Conservation (phyloP, 2,797 vertebrate species). For the Gadopsis marmoratus region DNA sequence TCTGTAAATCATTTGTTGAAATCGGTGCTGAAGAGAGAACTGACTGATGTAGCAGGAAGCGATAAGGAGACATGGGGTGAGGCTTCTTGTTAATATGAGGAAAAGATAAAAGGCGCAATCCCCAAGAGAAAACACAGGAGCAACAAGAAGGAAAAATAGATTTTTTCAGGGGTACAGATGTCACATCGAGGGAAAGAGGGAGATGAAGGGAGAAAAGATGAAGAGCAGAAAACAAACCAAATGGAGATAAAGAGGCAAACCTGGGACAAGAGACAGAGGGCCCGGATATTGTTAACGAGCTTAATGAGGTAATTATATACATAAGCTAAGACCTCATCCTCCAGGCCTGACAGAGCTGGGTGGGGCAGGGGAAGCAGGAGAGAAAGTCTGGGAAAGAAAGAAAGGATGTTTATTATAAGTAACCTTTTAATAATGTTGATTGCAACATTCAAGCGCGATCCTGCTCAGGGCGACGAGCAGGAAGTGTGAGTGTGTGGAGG, state of each 20-base stretch:
- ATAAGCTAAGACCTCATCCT: constrained; percentile 65
- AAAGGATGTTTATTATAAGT: constrained; percentile 41
- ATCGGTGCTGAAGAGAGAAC: constrained; percentile 41
- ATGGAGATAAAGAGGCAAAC: constrained; percentile 40
- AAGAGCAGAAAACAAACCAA: constrained; percentile 39
- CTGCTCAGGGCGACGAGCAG: constrained; percentile 20
- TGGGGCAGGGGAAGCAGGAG: constrained; percentile 35
- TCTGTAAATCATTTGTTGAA: constrained; percentile 52
- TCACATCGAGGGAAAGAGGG: constrained; percentile 44
- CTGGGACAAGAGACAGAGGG: constrained; percentile 44
- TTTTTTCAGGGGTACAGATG: constrained; percentile 68
- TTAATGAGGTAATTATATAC: constrained; percentile 80
- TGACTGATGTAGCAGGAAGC: constrained; percentile 52
- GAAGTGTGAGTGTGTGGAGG: constrained; percentile 42
- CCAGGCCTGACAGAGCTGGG: constrained; percentile 51
- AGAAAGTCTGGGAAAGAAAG: constrained; percentile 20
- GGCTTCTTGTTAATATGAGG: constrained; percentile 57
- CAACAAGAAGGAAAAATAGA: constrained; percentile 60
- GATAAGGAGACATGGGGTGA: constrained; percentile 43
- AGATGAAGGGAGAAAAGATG: constrained; percentile 28
- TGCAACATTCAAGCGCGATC: constrained; percentile 37
- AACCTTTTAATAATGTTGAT: constrained; percentile 61
- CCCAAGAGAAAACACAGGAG: constrained; percentile 61
- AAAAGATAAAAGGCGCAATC: constrained; percentile 65
- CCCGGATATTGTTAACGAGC: constrained; percentile 72